Evolutionary conservation across 2,797 vertebrate genomes (phyloP), one percentile per base, ranked within the genome.

Genomic region (Tolypeutes matacus): DNA sequence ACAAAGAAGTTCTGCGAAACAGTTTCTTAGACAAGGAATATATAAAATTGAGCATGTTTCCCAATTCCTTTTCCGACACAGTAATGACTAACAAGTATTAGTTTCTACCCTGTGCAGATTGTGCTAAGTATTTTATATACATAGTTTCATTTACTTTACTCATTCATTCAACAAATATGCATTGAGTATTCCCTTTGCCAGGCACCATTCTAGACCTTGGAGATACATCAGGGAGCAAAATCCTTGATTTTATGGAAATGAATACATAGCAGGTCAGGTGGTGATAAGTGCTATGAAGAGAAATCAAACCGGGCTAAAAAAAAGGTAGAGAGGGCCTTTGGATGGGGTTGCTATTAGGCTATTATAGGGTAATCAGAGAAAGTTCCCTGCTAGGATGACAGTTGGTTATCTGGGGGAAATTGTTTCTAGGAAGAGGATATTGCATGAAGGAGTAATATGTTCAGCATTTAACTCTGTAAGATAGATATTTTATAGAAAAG

Each of bases 11-110:
- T n/a, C 39, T 51, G 56, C 49, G 94, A 89, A 51, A 56, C 34
- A 62, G 18, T 81, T 77, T 82, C 53, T 92, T 76, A 86, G 65
- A 46, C 25, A 86, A 86, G 42, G 42, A 91, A 77, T 65, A n/a
- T 25, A 36, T 77, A 95, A 94, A 92, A 67, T 34, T 18, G 13
- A 90, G 23, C 31, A 51, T 20, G 5, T 83, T 83, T 67, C 72
- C 77, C 51, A 84, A 49, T 91, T 76, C 23, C 34, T 86, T 11
- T 83, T 72, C 64, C 69, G 36, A 75, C 69, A 58, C 21, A 77
- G 56, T 39, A 75, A 88, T 12, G 18, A 34, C 25, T 80, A 80
- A 67, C 27, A 67, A 90, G 87, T 64, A 90, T 9, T 90, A 84
- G 42, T 29, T 84, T 36, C 86, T 93, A n/a, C 10, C 29, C 31